Evolutionary conservation across 64 coral and sea anemone species (phyloP).

Genomic region (Trachythela sp.): DNA sequence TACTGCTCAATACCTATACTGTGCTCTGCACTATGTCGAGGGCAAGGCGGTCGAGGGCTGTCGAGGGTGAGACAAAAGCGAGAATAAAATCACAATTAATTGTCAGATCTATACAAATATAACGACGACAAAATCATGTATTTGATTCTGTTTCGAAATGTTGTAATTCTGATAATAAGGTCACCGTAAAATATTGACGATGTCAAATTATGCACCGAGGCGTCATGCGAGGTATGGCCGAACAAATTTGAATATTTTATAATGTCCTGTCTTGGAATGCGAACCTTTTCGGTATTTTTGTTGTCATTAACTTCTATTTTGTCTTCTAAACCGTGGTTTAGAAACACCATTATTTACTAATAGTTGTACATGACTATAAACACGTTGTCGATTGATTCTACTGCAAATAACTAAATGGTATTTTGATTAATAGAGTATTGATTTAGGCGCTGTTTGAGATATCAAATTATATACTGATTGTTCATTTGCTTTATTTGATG

Average conservation of each 20-base stretch:
- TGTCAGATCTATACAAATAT: no score
- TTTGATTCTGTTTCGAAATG: no score
- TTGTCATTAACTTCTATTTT: neutral
- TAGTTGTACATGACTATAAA: neutral
- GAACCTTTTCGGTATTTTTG: neutral
- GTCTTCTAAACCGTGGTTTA: neutral
- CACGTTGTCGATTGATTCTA: neutral
- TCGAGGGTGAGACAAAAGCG: no score
- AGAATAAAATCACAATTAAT: no score
- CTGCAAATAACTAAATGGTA: neutral
- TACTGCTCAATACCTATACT: no score
- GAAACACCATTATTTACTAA: neutral
- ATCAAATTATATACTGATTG: neutral
- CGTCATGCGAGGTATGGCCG: neutral
- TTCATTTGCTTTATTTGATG: neutral
- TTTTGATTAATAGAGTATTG: neutral
- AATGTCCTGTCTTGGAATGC: neutral
- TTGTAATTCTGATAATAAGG: neutral
- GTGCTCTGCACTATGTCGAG: no score
- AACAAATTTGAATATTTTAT: neutral
- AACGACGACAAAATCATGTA: no score
- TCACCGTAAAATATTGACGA: neutral
- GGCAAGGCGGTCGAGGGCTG: no score
- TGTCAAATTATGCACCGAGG: neutral
- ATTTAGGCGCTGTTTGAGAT: neutral